Base-by-base conservation (phyloP, 2,797 vertebrate species). In the Heterohyrax brucei region DNA sequence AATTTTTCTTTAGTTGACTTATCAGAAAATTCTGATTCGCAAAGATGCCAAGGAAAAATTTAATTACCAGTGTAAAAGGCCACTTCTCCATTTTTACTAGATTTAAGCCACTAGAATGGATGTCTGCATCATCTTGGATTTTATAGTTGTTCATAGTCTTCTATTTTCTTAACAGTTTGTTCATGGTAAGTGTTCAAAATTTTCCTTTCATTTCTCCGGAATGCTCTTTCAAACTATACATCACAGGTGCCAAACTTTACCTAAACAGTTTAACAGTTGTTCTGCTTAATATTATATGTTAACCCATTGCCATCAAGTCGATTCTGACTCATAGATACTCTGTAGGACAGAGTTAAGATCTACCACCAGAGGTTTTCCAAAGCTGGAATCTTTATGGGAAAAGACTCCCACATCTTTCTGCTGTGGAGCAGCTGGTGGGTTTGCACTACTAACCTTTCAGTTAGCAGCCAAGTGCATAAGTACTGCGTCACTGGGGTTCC, bases 281-380 rank as follows among this genome's bases (percentile, higher is more conserved):
- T 95, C 22, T 93, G 50, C 59, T 92, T 83, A 85, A 87, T 77
- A 22, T 76, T 93, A 84, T 80, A 80, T 26, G 30, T 88, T 93
- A 91, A 70, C 19, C n/a, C 70, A 72, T 72, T 72, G 33, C 6
- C 19, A 22, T 73, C 33, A 3, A 22, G 70, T 44, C 5, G 16
- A 30, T 30, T 30, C 26, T 13, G 28, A 66, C 14, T 28, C 26
- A 66, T 66, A 56, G 53, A 16, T 56, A 56, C 53, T 16, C 53
- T 56, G 50, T 53, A 66, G 13, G 62, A 66, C 62, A 66, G 26
- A 66, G 62, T 16, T 39, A 39, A 33, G 16, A 72, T 33, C 68
- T 39, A 16, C n/a, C n/a, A 39, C 68, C 19, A 44, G 21, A 44
- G 33, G 70, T 19, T 44, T 73, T 39, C 70, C 70, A 44, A 44